Evolutionary conservation across 2,888 invertebrate species (phyloP).

Genomic region (Phyllotreta cruciferae): DNA sequence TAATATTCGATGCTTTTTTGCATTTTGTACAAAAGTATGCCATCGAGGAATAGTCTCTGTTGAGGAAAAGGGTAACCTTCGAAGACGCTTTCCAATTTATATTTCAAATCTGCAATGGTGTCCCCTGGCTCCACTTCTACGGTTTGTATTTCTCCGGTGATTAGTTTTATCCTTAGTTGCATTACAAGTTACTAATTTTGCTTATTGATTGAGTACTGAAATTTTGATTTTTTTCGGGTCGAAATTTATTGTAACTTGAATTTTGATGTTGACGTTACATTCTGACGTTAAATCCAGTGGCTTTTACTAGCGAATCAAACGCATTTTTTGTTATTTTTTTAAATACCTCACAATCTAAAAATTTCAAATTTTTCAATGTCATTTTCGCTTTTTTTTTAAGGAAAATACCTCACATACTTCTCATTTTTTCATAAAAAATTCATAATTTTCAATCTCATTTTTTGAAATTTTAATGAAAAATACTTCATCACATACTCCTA

Average conservation of each 20-base stretch:
- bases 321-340: too few relatives aligned
- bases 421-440: too few relatives aligned
- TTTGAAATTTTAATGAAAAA: too few relatives aligned
- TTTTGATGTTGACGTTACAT: slow-evolving; percentile 12
- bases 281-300: background rate
- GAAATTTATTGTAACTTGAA: slow-evolving; percentile 11
- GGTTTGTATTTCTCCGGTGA: slow-evolving; percentile 33
- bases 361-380: too few relatives aligned
- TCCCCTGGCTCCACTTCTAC: slow-evolving; percentile 38
- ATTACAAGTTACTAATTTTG: slow-evolving; percentile 12
- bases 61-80: slow-evolving; percentile 38
- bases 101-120: slow-evolving; percentile 30
- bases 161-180: slow-evolving; percentile 28
- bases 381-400: too few relatives aligned
- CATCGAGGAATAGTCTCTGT: slow-evolving; percentile 35
- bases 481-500: too few relatives aligned
- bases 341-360: too few relatives aligned
- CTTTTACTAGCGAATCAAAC: too few relatives aligned
- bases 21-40: slow-evolving; percentile 35
- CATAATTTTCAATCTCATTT: too few relatives aligned
- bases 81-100: slow-evolving; percentile 30
- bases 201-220: slow-evolving; percentile 9
- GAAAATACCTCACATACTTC: too few relatives aligned
- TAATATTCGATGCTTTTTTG: slow-evolving; percentile 39
- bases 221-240: slow-evolving; percentile 18